Evolutionary conservation across 2,888 invertebrate genomes (phyloP), one percentile per base, ranked within the genome.

Genomic region (Dicycla oo): DNA sequence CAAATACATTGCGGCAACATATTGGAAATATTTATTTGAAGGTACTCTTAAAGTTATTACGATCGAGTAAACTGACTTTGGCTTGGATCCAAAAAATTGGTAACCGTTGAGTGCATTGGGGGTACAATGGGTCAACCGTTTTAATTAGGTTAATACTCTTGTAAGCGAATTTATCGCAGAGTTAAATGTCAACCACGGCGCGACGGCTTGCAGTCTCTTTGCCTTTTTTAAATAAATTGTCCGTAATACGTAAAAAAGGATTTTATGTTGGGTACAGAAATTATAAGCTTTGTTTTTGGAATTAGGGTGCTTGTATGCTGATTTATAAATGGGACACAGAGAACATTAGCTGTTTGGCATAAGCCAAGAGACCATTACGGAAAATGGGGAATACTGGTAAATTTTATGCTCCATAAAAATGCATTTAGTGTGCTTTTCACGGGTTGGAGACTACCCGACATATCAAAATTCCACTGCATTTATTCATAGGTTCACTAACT

Each of bases 81-180:
- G 86, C 84, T 53, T 8, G 23, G 10, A 49, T 72, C 86, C 85
- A 82, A 75, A 82, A 81, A 73, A 76, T 73, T 82, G 75, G 81
- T 75, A 67, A 66, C 74, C 80, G 80, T 69, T 68, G 72, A 85
- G 82, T 80, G 86, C 82, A 86, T 62, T 85, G 84, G 75, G 75
- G 84, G 80, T 68, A 83, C 78, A 70, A 74, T 75, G 70, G 77
- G 75, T 76, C 73, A 72, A 68, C 69, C 73, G 54, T 70, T 71
- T 85, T 86, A 85, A 85, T 85, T 85, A 84, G 86, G 86, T 84
- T 86, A 85, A 82, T 75, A 84, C 78, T 75, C 72, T 65, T 69
- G 84, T 78, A 76, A 60, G 72, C 58, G 20, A 83, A 85, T 77
- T 83, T 83, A 85, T 77, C 34, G 64, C 43, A 30, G 66, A 68